These are phyloP conservation scores for Sarcoramphus papa DNA, from an alignment of 2,797 vertebrate species.

Conservation along the genomic window DNA sequence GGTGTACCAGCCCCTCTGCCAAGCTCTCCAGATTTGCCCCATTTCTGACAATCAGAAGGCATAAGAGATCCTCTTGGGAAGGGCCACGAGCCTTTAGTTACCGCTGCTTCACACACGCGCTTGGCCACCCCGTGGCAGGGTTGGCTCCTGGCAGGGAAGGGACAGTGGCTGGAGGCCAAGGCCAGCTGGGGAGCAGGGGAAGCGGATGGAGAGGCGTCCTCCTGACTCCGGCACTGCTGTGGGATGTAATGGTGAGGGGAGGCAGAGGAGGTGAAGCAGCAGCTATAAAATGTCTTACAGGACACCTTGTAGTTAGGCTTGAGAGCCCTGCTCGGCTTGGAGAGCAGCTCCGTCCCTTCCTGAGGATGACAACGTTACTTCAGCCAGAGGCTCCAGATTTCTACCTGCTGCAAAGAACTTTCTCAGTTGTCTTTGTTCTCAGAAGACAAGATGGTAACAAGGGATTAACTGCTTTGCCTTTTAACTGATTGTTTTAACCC, in stretches of 20 bases:
- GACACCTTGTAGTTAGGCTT: not conserved
- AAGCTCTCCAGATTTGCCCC: not conserved
- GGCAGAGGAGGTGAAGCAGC: not conserved
- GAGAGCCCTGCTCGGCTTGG: not conserved
- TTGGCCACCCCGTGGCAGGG: not conserved
- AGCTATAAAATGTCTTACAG: not conserved
- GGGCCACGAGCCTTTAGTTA: not conserved
- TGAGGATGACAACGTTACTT: not conserved
- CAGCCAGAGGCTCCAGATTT: not conserved
- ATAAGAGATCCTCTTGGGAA: not conserved
- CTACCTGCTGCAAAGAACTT: not conserved
- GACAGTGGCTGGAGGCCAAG: not conserved
- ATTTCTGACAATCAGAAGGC: not conserved
- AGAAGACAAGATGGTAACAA: not conserved
- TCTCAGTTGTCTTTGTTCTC: not conserved
- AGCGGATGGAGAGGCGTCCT: rapidly evolving
- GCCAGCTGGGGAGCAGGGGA: not conserved
- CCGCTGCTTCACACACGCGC: rapidly evolving
- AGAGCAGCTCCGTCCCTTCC: not conserved
- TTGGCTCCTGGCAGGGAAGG: not conserved
- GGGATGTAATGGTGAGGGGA: not conserved
- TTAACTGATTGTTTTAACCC: not conserved
- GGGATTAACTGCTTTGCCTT: not conserved
- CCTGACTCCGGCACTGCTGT: not conserved
- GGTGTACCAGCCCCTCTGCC: not conserved